Evolutionary conservation across 2,113 vertebrate genomes (phyloP), one percentile per base, ranked within the genome.

Genomic region (Larimichthys polyactis): DNA sequence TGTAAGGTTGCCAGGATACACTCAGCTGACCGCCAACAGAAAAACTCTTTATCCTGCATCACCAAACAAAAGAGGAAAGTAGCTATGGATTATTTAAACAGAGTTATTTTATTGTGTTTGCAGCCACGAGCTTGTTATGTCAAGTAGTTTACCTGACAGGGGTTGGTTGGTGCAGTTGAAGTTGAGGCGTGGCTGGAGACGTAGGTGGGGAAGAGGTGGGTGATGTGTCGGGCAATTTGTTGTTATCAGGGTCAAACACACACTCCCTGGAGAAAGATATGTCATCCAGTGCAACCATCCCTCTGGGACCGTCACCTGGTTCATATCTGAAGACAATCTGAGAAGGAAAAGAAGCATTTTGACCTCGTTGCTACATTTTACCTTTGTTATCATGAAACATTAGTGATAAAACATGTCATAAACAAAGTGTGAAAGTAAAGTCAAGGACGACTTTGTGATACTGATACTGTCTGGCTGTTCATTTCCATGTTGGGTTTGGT

Each of bases 231-330:
- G 95, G 95, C 46, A 95, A 87, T 29, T 79, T 32, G 19, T 51
- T 85, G 91, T 95, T 93, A 29, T 93, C 10, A 1, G 90, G 90
- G 75, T 95, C 94, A 71, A 94, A 90, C 24, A 22, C 9, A 71
- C 95, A 96, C 58, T 90, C 89, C 48, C 60, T 71, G 66, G 94
- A 95, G 86, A 96, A 95, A 67, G 95, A 93, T 65, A 95, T 54
- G 57, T 95, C 95, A 11, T 95, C 95, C 60, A 96, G 67, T 1
- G 93, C 94, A 29, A 91, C 91, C 36, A 90, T 71, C 3, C 88
- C 90, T 76, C 80, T 66, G 40, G 3, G 24, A 32, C 11, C 48
- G 0, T 51, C 58, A 5, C 71, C 68, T 4, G n/a, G 88, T 70
- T 89, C 83, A 54, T 93, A 94, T 22, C 85, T 82, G 62, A 95